Base-by-base conservation (phyloP, 2,797 vertebrate species). In the Pelochelys cantorii region DNA sequence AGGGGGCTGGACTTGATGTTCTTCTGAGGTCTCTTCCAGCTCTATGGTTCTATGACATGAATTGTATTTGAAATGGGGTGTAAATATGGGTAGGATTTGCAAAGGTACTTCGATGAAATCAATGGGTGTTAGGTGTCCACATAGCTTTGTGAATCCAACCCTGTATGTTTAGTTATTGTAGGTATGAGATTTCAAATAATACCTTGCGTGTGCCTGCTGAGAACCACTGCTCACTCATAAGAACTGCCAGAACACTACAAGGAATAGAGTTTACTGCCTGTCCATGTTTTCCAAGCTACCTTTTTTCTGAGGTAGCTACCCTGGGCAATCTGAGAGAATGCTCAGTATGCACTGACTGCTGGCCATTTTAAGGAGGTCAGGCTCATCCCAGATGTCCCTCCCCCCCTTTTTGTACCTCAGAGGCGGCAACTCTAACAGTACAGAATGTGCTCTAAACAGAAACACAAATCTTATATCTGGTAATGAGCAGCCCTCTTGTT, bases 381-480 rank as follows among this genome's bases (percentile, higher is more conserved):
- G n/a, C 11, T 71, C 18, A 22, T 71, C 9, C 18, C 17, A 71
- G 65, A 20, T 71, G 13, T 31, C 59, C 13, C 27, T 27, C 59
- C n/a, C 13, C 52, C 53, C 5, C 53, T 53, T 71, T 37, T 71
- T 20, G n/a, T 71, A 71, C 65, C 20, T 37, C 18, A 71, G n/a
- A 71, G 17, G 9, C 20, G 65, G n/a, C 13, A 20, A n/a, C 14
- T n/a, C 48, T 83, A 94, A 79, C 54, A 54, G 20, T 79, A 6
- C 55, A 62, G 85, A 57, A 17, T 11, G 42, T 92, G 79, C 59
- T 25, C 37, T 79, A 34, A 86, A 88, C 25, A 15, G 31, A 89
- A 87, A 15, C 42, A 22, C 83, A 23, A 56, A 2, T 3, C 54
- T 65, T 9, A 11, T 0, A 0, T 48, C 15, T 81, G n/a, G 5